Base-by-base conservation (phyloP, 2,113 vertebrate genomes). In the Periophthalmus modestus region DNA sequence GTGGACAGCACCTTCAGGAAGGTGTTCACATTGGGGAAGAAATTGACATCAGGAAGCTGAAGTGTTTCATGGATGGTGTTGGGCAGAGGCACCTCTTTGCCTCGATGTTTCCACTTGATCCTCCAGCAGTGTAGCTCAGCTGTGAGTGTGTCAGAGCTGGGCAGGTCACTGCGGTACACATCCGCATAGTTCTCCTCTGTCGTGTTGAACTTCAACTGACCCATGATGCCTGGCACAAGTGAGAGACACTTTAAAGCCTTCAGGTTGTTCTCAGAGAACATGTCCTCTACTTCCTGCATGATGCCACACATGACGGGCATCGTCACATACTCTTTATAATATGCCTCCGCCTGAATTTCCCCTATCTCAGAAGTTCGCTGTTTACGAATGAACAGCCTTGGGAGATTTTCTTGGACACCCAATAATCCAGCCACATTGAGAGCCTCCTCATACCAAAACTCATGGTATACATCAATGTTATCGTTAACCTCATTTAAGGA, bases 381-480 rank as follows among this genome's bases (percentile, higher is more conserved):
- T 1, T 92, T 89, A 55, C 95, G 86, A 10, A 93, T 85, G 66
- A 94, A 95, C 66, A 96, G 93, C 58, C 96, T 92, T 0, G 96
- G 96, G 9, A 97, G 85, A 55, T 89, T 94, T 75, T 95, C 87
- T 0, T 94, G 92, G 71, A 96, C 85, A 61, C 94, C 94, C 86
- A 97, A 90, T 33, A 92, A 89, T 0, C 83, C 48, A 3, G 96
- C 95, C 84, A 96, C 34, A 47, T 87, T 94, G 10, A 94, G 92
- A 5, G 95, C 96, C 88, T 98, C 96, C 80, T 97, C 96, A 43
- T 95, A 97, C 96, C 96, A 98, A 90, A 97, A 98, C n/a, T 97
- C 96, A 3, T 98, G 96, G 87, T 98, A 97, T 55, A 98, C 95
- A 1, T 97, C 96, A 2, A 98, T 96, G 74, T 98, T 97, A 46